phyloP scores from a whole-genome alignment of 2,113 vertebrate genomes.

The Conger conger region DNA sequence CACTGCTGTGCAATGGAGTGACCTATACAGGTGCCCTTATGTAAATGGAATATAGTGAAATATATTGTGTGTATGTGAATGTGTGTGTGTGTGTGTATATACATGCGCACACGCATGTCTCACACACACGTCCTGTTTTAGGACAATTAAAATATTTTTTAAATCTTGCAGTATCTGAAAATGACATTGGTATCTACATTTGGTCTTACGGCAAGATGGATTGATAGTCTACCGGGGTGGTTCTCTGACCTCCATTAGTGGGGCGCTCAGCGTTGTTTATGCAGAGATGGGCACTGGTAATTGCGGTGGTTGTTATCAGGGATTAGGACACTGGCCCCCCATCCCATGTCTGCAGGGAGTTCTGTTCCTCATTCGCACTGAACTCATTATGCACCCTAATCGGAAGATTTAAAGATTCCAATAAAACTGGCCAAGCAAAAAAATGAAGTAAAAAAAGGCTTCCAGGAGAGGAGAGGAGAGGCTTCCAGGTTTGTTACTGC shows the following conservation, averaged over 20 bases:
- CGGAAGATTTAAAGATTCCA: conserved; percentile 6
- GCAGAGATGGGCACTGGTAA: neutral
- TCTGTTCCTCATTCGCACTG: neutral
- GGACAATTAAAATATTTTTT: too few species aligned
- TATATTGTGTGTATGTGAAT: too few species aligned
- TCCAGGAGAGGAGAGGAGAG: neutral
- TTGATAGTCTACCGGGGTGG: too few species aligned
- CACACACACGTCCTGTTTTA: too few species aligned
- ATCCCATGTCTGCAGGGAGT: neutral
- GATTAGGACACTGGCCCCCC: neutral
- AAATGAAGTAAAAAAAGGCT: neutral
- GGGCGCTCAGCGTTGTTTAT: neutral
- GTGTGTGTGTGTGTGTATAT: too few species aligned
- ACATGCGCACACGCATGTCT: too few species aligned
- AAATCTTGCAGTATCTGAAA: too few species aligned
- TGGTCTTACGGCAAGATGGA: neutral
- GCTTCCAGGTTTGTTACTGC: conserved; percentile 5
- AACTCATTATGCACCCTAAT: neutral
- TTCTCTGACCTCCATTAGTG: neutral
- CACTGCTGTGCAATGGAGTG: neutral
- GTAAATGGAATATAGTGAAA: too few species aligned
- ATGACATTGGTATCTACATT: too few species aligned
- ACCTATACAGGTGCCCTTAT: neutral
- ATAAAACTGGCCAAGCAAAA: neutral
- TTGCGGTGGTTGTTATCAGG: neutral